These are phyloP conservation scores for Drosophila yakuba DNA, from an alignment of 1,140 invertebrate species.

Conservation along the genomic window DNA sequence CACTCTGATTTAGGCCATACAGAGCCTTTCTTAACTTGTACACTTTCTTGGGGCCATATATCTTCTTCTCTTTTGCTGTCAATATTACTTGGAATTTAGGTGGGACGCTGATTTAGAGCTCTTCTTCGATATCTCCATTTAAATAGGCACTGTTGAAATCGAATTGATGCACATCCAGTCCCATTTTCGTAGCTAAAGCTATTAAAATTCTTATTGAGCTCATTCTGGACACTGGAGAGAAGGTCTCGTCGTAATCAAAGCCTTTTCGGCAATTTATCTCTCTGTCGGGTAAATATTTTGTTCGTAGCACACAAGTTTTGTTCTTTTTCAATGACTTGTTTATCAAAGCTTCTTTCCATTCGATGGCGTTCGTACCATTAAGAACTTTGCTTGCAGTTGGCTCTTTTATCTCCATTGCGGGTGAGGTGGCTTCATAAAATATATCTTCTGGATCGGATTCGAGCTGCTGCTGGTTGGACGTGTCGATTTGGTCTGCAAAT, in stretches of 20 bases:
- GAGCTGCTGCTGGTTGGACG: too few species aligned
- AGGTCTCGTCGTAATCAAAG: too few species aligned
- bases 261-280: neutral
- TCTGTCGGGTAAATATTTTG: neutral
- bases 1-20: slow-evolving; percentile 1
- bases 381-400: neutral
- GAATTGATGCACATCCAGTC: too few species aligned
- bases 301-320: neutral
- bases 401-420: neutral
- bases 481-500: slow-evolving; percentile 3
- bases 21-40: neutral
- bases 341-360: slow-evolving; percentile 10
- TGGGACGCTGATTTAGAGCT: too few species aligned
- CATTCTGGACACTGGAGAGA: neutral
- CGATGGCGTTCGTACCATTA: slow-evolving; percentile 1
- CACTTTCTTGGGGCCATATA: too few species aligned
- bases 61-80: too few species aligned
- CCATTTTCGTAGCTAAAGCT: too few species aligned
- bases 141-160: too few species aligned
- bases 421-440: slow-evolving; percentile 6
- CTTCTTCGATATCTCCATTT: too few species aligned
- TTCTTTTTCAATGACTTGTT: slow-evolving; percentile 3
- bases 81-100: too few species aligned
- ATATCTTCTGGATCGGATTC: neutral
- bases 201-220: neutral